Conservation (phyloP, 2,797 vertebrate genomes). For the Gymnothorax reevesii region DNA sequence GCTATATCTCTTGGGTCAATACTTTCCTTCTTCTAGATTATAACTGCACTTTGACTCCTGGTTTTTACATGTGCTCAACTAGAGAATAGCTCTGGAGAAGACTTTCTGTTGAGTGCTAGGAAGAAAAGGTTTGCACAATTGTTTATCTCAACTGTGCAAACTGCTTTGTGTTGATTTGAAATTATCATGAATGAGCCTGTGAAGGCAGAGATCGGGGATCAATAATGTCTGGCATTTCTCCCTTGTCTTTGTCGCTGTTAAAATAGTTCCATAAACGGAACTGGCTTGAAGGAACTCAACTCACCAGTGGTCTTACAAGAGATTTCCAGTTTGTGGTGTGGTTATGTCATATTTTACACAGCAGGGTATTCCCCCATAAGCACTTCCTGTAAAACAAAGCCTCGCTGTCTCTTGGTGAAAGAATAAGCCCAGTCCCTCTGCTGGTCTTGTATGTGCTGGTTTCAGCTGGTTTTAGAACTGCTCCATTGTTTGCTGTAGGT, state of each 20-base stretch:
- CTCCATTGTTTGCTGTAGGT: conserved; percentile 75
- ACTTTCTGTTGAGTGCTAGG: background rate
- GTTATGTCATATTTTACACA: background rate
- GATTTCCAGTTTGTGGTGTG: background rate
- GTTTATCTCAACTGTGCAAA: background rate
- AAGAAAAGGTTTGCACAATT: background rate
- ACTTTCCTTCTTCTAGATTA: background rate
- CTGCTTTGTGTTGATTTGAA: background rate
- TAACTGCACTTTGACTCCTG: background rate
- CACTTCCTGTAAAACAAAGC: background rate
- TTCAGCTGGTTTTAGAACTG: conserved; percentile 9
- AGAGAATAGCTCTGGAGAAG: background rate
- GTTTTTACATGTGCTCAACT: background rate
- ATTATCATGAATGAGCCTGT: background rate
- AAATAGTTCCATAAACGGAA: background rate
- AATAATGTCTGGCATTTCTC: background rate
- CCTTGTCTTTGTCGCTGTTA: background rate
- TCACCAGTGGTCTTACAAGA: background rate
- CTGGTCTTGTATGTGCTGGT: background rate
- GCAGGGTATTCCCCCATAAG: background rate
- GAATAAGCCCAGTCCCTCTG: background rate
- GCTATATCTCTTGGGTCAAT: background rate
- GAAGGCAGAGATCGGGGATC: background rate
- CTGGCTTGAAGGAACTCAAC: background rate
- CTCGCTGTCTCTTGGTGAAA: background rate